A percentile compares a stretch with the other conserved stretches of the same genome.
These are phyloP conservation scores for Oligia latruncula DNA, from an alignment of 2,888 invertebrate genomes.

Conservation along the genomic window DNA sequence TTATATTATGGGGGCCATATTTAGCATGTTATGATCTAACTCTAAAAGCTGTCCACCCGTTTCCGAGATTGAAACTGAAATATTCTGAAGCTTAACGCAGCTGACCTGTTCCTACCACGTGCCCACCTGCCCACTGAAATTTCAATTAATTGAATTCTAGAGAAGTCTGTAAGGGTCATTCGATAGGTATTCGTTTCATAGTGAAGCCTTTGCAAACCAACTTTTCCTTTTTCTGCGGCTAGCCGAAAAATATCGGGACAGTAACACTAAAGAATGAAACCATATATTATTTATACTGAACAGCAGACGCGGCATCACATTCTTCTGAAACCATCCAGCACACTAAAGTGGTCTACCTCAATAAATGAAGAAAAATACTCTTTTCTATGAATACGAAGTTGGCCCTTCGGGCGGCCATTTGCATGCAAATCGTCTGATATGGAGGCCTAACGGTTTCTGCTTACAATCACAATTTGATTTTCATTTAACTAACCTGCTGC, in stretches of 20 bases:
- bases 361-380: conserved; percentile 57
- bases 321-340: conserved; percentile 22
- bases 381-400: conserved; percentile 59
- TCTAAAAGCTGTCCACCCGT: not conserved
- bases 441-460: conserved; percentile 56
- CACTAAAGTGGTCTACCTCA: conserved; percentile 43
- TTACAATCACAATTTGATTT: conserved; percentile 62
- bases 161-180: conserved; percentile 4
- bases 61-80: not conserved
- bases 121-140: not conserved
- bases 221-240: not conserved
- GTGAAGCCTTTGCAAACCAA: conserved; percentile 12
- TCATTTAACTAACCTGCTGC: conserved; percentile 57
- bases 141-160: not conserved
- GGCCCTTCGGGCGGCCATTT: conserved; percentile 49
- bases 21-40: not conserved
- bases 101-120: not conserved
- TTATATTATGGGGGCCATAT: not conserved
- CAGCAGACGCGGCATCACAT: not conserved
- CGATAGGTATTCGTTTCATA: conserved; percentile 13
- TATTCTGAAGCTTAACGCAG: conserved; percentile 1
- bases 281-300: conserved; percentile 15
- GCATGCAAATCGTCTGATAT: conserved; percentile 58
- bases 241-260: conserved; percentile 13
- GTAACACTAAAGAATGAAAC: not conserved